Conservation (phyloP, 2,113 vertebrate genomes). For the Falco punctatus region DNA sequence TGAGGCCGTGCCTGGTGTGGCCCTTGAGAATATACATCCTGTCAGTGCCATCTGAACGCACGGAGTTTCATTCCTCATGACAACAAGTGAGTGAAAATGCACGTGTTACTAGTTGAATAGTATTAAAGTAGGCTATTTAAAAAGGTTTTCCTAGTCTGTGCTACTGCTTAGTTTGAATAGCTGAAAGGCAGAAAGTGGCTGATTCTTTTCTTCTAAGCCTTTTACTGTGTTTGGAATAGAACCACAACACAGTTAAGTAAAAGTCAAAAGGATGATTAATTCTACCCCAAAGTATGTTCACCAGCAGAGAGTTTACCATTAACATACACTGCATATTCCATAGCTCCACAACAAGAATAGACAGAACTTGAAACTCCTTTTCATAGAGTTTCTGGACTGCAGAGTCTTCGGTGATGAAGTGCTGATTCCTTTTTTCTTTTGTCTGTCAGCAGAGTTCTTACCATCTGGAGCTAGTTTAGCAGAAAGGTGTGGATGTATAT, state of each 20-base stretch:
- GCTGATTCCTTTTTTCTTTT: not conserved
- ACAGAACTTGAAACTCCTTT: not conserved
- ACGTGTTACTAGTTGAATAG: not conserved
- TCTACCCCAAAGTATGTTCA: not conserved
- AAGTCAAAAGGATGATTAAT: slow-evolving; percentile 8
- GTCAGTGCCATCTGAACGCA: not conserved
- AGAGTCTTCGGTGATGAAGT: not conserved
- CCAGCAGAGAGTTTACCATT: not conserved
- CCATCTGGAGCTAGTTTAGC: slow-evolving; percentile 63
- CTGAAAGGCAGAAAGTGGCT: slow-evolving; percentile 35
- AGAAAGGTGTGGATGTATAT: slow-evolving; percentile 91
- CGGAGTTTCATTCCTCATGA: not conserved
- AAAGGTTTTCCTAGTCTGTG: not conserved
- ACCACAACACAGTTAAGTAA: slow-evolving; percentile 38
- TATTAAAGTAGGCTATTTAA: slow-evolving; percentile 17
- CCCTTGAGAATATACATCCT: not conserved
- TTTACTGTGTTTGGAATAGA: slow-evolving; percentile 35
- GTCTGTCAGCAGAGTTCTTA: not conserved
- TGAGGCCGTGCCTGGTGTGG: not conserved
- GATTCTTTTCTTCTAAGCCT: slow-evolving; percentile 27
- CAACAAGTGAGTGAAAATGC: not conserved
- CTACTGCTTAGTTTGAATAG: slow-evolving; percentile 18
- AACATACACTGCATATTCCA: not conserved
- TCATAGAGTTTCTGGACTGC: not conserved
- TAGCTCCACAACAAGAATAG: not conserved